A percentile compares a stretch with the other conserved stretches of the same genome.
Evolutionary conservation across 2,113 vertebrate species (phyloP).

Genomic region (Triplophysa rosa): DNA sequence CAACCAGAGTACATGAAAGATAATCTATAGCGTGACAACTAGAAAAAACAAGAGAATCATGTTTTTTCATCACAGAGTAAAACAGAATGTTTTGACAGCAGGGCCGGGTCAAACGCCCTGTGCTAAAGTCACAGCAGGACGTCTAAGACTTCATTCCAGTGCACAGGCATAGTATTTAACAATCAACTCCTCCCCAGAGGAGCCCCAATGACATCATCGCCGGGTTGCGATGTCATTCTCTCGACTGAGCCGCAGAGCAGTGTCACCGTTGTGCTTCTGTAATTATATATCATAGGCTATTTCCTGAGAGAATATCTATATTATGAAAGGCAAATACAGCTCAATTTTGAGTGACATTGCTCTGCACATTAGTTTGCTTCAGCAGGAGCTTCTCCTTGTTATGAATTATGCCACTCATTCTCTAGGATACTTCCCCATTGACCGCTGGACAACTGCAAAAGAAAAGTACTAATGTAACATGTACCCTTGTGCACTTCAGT

Average conservation of each 20-base stretch:
- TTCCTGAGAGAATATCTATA: not conserved
- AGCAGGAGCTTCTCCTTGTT: constrained; percentile 12
- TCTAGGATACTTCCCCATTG: constrained; percentile 29
- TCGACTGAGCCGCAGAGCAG: not conserved
- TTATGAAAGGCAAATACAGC: not conserved
- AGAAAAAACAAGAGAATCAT: too few species aligned
- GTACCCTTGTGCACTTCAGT: constrained; percentile 12
- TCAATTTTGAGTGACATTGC: constrained; percentile 6
- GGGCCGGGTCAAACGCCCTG: not conserved
- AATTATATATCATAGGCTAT: constrained; percentile 8
- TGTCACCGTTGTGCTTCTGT: not conserved
- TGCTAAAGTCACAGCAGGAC: not conserved
- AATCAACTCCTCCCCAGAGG: constrained; percentile 2
- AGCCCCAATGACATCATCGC: not conserved
- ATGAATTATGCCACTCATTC: constrained; percentile 43
- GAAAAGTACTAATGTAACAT: constrained; percentile 40
- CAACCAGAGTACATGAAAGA: not conserved
- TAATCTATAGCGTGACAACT: not conserved
- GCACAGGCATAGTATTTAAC: not conserved
- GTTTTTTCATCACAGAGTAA: not conserved
- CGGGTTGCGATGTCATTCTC: not conserved
- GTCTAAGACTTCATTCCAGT: not conserved
- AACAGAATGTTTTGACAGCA: not conserved
- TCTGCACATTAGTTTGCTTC: constrained; percentile 19
- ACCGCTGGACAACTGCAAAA: constrained; percentile 21